A percentile compares a stretch with the other conserved stretches of the same genome.
phyloP scores from a whole-genome alignment of 2,797 vertebrate genomes.

The Tadarida brasiliensis region DNA sequence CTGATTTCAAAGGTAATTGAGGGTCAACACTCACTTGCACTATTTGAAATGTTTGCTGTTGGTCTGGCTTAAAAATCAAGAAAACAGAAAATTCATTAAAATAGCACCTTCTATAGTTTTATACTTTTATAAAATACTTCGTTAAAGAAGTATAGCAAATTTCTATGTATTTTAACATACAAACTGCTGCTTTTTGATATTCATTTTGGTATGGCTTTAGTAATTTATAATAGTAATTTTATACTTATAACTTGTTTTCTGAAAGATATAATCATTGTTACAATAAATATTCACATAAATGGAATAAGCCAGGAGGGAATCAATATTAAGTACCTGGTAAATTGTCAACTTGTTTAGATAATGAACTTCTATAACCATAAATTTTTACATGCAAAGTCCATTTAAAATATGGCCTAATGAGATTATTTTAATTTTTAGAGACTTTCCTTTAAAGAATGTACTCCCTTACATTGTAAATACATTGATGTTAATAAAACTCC shows the following conservation, averaged over 20 bases:
- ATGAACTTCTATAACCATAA: slow-evolving; percentile 20
- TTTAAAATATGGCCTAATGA: slow-evolving; percentile 47
- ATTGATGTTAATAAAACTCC: slow-evolving; percentile 55
- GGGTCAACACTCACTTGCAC: background rate
- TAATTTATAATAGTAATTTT: slow-evolving; percentile 84
- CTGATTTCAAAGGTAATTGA: background rate
- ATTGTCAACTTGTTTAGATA: slow-evolving; percentile 52
- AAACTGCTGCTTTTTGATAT: slow-evolving; percentile 76
- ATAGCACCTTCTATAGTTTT: slow-evolving; percentile 75
- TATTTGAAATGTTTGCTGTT: slow-evolving; percentile 36
- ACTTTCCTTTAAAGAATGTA: slow-evolving; percentile 45
- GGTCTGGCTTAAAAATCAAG: slow-evolving; percentile 48
- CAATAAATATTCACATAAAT: slow-evolving; percentile 70
- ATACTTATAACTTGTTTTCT: slow-evolving; percentile 76
- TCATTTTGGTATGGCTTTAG: slow-evolving; percentile 77
- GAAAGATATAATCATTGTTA: background rate
- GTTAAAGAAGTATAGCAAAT: slow-evolving; percentile 87
- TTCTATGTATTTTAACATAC: slow-evolving; percentile 75
- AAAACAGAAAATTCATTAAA: slow-evolving; percentile 66
- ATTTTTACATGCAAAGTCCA: slow-evolving; percentile 10
- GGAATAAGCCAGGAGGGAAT: slow-evolving; percentile 29
- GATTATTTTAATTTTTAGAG: slow-evolving; percentile 48
- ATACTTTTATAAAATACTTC: slow-evolving; percentile 84
- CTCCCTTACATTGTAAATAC: slow-evolving; percentile 29
- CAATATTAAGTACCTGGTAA: slow-evolving; percentile 66